Percentiles rank a stretch among this genome's conserved stretches.
phyloP scores from a whole-genome alignment of 1,140 invertebrate genomes.

The Rhopalosiphum maidis region DNA sequence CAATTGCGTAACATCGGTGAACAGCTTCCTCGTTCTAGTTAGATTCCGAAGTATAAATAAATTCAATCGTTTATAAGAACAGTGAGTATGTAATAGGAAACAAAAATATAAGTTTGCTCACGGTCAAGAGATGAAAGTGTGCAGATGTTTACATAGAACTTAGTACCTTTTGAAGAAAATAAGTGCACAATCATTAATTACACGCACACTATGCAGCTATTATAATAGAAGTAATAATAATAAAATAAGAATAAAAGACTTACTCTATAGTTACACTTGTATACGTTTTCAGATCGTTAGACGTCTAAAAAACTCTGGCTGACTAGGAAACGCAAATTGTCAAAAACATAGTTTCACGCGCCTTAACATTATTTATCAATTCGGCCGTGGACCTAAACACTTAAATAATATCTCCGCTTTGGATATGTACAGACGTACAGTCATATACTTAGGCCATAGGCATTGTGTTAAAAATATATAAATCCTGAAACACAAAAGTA shows the following conservation, averaged over 20 bases:
- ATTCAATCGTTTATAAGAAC: neutral
- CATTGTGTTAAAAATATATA: neutral
- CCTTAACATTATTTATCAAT: neutral
- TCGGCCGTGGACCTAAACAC: neutral
- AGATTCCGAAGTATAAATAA: neutral
- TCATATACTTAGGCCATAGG: too few species aligned
- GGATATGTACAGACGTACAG: neutral
- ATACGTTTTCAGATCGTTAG: neutral
- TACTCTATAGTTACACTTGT: neutral
- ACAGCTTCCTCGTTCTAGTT: neutral
- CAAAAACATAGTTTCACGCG: neutral
- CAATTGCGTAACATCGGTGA: neutral
- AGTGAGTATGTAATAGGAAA: neutral
- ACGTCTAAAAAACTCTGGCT: neutral
- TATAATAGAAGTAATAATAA: neutral
- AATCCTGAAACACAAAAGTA: neutral
- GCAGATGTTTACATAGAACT: neutral
- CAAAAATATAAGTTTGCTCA: neutral
- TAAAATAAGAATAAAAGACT: neutral
- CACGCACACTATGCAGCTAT: neutral
- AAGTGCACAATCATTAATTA: neutral
- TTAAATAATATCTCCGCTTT: neutral
- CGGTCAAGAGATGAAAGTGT: neutral
- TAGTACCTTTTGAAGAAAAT: neutral
- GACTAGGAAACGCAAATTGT: neutral